These are phyloP conservation scores for Macaca fascicularis DNA, from an alignment of 2,113 vertebrate species.

Conservation along the genomic window DNA sequence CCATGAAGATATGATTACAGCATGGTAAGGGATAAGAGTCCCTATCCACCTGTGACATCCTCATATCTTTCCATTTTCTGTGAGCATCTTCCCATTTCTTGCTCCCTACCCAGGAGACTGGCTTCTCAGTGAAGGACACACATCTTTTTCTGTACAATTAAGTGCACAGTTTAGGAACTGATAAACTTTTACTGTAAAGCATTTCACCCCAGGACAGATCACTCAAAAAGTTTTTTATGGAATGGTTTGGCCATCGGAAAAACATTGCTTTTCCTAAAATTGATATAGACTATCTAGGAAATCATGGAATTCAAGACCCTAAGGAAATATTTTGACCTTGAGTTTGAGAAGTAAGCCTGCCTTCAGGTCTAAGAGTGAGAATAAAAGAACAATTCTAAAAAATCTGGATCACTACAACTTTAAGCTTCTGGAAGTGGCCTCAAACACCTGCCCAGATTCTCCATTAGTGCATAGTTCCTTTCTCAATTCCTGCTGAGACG, in stretches of 20 bases:
- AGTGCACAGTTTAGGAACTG: not conserved
- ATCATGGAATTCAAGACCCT: not conserved
- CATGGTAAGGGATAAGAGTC: not conserved
- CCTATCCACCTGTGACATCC: not conserved
- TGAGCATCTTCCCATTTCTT: not conserved
- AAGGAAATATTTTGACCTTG: not conserved
- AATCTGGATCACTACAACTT: not conserved
- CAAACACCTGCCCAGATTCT: not conserved
- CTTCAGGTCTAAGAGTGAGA: not conserved
- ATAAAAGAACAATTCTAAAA: not conserved
- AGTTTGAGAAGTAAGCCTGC: not conserved
- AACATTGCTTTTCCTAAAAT: not conserved
- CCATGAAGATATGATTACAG: too few relatives aligned
- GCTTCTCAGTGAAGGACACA: not conserved
- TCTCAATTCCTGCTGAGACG: not conserved
- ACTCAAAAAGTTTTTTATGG: not conserved
- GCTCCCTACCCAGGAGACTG: not conserved
- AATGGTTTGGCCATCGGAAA: not conserved
- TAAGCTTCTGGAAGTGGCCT: not conserved
- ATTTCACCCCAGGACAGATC: not conserved
- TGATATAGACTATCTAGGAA: not conserved
- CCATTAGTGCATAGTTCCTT: rapidly evolving
- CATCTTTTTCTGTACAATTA: not conserved
- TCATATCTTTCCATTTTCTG: not conserved
- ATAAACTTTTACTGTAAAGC: not conserved